Evolutionary conservation across 2,797 vertebrate genomes (phyloP).

Genomic region (Alectoris magna): DNA sequence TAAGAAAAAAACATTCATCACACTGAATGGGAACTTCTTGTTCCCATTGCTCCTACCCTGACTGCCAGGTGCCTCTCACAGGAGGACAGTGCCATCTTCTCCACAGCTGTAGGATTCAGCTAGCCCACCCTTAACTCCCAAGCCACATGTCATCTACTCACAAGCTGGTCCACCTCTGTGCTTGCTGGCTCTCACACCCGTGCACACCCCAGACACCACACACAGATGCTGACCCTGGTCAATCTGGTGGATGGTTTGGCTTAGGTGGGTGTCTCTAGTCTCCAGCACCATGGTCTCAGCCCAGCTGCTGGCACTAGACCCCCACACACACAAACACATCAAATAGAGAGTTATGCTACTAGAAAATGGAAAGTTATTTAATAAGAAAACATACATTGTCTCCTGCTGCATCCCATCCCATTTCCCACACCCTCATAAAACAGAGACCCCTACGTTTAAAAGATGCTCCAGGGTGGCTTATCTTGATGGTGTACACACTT

Average conservation of each 20-base stretch:
- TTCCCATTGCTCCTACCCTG: neutral
- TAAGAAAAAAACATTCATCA: too few species aligned
- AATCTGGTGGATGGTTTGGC: neutral
- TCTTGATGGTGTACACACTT: rapidly evolving
- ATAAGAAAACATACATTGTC: neutral
- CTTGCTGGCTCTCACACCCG: neutral
- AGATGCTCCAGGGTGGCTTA: neutral
- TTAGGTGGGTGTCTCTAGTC: neutral
- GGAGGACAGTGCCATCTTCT: too few species aligned
- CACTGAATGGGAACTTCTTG: neutral
- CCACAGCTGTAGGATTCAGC: neutral
- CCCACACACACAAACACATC: neutral
- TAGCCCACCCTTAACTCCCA: neutral
- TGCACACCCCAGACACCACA: neutral
- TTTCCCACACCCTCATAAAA: neutral
- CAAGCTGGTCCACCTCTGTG: rapidly evolving
- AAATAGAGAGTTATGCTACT: neutral
- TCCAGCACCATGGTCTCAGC: neutral
- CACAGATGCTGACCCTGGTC: neutral
- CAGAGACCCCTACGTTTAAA: neutral
- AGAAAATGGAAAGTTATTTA: neutral
- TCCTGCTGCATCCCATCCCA: neutral
- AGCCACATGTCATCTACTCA: neutral
- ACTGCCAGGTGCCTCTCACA: too few species aligned
- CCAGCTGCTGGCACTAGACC: neutral